A percentile compares a stretch with the other conserved stretches of the same genome.
Conservation (phyloP, 2,888 invertebrate species). For the Ceratothoa steindachneri region DNA sequence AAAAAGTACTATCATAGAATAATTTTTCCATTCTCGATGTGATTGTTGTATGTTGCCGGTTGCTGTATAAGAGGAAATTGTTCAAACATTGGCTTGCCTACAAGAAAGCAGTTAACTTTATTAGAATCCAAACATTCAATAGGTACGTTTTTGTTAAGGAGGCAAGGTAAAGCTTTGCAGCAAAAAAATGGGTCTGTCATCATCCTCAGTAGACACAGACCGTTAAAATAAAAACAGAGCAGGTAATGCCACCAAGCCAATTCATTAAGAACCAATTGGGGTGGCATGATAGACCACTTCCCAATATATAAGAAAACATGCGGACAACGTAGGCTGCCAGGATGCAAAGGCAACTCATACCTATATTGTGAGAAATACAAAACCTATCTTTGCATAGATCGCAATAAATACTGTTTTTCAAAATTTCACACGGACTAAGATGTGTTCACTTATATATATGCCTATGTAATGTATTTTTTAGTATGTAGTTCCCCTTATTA, state of each 20-base stretch:
- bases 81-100: background rate
- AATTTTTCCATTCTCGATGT: background rate
- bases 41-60: background rate
- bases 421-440: background rate
- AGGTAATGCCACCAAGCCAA: background rate
- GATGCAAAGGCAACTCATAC: background rate
- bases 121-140: background rate
- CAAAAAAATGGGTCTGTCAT: background rate
- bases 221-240: background rate
- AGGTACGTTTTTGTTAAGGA: background rate
- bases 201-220: background rate
- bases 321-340: background rate
- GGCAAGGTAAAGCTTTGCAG: background rate
- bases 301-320: background rate
- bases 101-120: background rate
- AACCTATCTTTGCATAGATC: background rate
- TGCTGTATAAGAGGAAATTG: background rate
- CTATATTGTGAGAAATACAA: background rate
- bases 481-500: too few relatives aligned
- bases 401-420: background rate
- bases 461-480: too few relatives aligned
- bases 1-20: slow-evolving; percentile 7
- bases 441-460: too few relatives aligned
- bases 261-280: background rate
- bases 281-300: background rate